These are phyloP conservation scores for Metopolophium dirhodum DNA, from an alignment of 1,140 invertebrate species.

Conservation along the genomic window DNA sequence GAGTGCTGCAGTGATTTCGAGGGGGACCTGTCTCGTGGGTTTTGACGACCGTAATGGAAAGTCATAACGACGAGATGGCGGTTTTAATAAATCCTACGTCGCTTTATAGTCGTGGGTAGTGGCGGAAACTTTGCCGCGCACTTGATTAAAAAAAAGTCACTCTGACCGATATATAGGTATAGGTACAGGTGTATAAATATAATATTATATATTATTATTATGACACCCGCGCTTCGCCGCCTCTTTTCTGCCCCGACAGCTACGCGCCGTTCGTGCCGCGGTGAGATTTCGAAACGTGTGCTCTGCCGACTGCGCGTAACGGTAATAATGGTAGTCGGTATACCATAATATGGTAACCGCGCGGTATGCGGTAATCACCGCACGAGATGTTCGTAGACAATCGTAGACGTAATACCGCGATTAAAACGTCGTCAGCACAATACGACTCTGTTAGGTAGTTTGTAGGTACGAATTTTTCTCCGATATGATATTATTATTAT, in stretches of 20 bases:
- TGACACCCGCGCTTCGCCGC: background rate
- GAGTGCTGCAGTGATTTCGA: background rate
- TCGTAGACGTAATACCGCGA: too few relatives aligned
- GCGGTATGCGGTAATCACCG: too few relatives aligned
- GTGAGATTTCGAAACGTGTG: background rate
- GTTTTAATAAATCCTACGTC: conserved; percentile 12
- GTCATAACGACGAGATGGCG: conserved; percentile 13
- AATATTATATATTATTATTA: background rate
- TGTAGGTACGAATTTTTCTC: too few relatives aligned
- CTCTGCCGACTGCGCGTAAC: background rate
- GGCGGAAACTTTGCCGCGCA: background rate
- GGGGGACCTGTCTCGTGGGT: background rate
- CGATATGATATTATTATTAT: too few relatives aligned
- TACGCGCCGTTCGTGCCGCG: background rate
- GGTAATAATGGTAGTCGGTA: background rate
- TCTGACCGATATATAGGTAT: background rate
- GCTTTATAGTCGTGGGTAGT: background rate
- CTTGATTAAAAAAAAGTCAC: conserved; percentile 27
- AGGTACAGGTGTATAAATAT: background rate
- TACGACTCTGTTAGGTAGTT: too few relatives aligned
- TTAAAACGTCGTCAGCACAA: background rate
- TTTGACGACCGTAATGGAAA: conserved; percentile 30
- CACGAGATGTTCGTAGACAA: too few relatives aligned
- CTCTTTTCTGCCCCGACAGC: too few relatives aligned
- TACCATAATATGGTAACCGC: background rate